phyloP scores from a whole-genome alignment of 1,140 invertebrate species.

The Drosophila novamexicana region DNA sequence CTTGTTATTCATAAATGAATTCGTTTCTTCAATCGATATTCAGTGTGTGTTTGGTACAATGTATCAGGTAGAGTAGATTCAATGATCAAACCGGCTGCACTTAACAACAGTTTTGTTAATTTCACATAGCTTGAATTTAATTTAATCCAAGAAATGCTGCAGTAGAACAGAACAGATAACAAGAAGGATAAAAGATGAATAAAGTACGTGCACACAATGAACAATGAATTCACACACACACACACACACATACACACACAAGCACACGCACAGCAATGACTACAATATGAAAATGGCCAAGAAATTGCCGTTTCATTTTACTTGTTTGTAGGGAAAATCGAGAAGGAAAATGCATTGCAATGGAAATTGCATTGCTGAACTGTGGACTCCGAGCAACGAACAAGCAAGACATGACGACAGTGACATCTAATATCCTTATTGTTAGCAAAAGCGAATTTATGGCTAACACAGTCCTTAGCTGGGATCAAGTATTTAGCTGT shows the following conservation, averaged over 20 bases:
- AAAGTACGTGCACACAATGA: conserved; percentile 68
- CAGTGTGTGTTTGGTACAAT: conserved; percentile 12
- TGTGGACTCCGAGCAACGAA: conserved; percentile 13
- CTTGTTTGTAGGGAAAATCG: conserved; percentile 27
- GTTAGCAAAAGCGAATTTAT: conserved; percentile 73
- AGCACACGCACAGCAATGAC: conserved; percentile 36
- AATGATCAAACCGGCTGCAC: conserved; percentile 22
- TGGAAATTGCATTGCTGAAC: conserved; percentile 58
- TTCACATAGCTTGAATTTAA: conserved; percentile 50
- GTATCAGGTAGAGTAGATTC: conserved; percentile 7
- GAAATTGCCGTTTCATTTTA: conserved; percentile 56
- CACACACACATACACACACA: conserved; percentile 9
- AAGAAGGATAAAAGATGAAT: conserved; percentile 47
- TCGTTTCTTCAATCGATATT: conserved; percentile 54
- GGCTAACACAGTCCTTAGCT: conserved; percentile 75
- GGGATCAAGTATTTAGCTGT: conserved; percentile 56
- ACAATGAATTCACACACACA: conserved; percentile 25
- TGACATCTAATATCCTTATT: conserved; percentile 81
- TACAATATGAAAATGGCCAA: conserved; percentile 74
- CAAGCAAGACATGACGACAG: conserved; percentile 60
- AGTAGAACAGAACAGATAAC: conserved; percentile 31
- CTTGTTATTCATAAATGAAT: conserved; percentile 27
- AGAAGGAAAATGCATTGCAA: conserved; percentile 43
- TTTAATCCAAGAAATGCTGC: conserved; percentile 29
- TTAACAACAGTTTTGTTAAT: conserved; percentile 62